These are phyloP conservation scores for Pithys albifrons DNA, from an alignment of 2,113 vertebrate genomes.

Conservation along the genomic window DNA sequence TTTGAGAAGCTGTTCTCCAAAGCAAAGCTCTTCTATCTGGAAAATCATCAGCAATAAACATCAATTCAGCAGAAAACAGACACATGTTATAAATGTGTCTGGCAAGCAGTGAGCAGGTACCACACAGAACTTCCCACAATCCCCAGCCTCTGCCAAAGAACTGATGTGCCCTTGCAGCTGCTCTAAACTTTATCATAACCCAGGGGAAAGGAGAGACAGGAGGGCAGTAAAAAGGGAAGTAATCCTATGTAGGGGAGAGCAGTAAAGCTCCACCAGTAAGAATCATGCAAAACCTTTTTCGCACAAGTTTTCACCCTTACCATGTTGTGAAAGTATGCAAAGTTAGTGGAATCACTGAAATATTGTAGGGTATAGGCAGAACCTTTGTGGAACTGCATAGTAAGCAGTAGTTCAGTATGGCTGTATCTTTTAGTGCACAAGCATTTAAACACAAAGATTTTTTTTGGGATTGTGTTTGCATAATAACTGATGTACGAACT, in stretches of 20 bases:
- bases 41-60: not conserved
- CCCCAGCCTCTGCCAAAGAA: not conserved
- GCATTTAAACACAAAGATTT: not conserved
- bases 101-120: not conserved
- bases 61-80: not conserved
- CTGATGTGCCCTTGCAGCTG: not conserved
- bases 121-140: not conserved
- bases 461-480: not conserved
- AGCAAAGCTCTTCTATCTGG: not conserved
- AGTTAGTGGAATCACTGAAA: not conserved
- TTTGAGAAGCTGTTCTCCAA: not conserved
- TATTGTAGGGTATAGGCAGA: not conserved
- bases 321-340: not conserved
- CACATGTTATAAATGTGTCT: not conserved
- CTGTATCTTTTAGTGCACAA: not conserved
- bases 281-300: not conserved
- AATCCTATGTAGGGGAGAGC: not conserved
- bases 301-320: not conserved
- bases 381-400: not conserved
- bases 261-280: not conserved
- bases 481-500: not conserved
- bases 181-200: not conserved
- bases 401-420: not conserved
- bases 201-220: not conserved
- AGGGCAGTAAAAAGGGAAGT: not conserved